Base-by-base conservation (phyloP, 2,797 vertebrate genomes). In the Atherinosoma microstoma region DNA sequence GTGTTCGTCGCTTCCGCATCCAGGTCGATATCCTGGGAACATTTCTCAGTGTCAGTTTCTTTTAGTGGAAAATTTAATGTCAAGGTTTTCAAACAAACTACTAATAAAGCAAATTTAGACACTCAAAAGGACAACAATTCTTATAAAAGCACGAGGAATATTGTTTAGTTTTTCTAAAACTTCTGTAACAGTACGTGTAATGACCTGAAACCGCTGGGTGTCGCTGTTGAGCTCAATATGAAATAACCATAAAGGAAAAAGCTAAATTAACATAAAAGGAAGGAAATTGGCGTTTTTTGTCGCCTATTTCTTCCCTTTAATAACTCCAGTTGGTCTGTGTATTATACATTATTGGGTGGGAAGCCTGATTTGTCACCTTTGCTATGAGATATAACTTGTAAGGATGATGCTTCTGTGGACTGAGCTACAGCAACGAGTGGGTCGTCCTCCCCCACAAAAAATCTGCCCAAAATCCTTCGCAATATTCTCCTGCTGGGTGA, bases 1-100 rank as follows among this genome's bases (percentile, higher is more conserved):
- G 27, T 29, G 18, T 18, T 38, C 40, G 6, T 27, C 60, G 32
- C 51, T 88, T 87, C 82, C 82, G 75, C 2, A 35, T 77, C n/a
- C 36, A 54, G 10, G 42, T 24, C 4, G 7, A 66, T 16, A 18
- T 7, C 16, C 16, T n/a, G 53, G 16, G n/a, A 38, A 38, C 2
- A 2, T 13, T 32, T 3, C 1, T 60, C 29, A 9, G n/a, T 1
- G 4, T 53, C 22, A 3, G n/a, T 53, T 24, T 53, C n/a, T 53
- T 22, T 24, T 3, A 24, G 8, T 24, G n/a, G 22, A 22, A 24
- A 54, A 54, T 51, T 27, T 27, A 54, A 54, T 54, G 49, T 53
- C 49, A 2, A 3, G 0, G 11, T 12, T 22, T 27, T 13, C 5
- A 24, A 12, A 24, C 22, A 1, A 54, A 54, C 4, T 54, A 12